Percentiles rank a stretch among this genome's conserved stretches.
These are phyloP conservation scores for Perizoma flavofasciatum DNA, from an alignment of 2,888 invertebrate genomes.

Conservation along the genomic window DNA sequence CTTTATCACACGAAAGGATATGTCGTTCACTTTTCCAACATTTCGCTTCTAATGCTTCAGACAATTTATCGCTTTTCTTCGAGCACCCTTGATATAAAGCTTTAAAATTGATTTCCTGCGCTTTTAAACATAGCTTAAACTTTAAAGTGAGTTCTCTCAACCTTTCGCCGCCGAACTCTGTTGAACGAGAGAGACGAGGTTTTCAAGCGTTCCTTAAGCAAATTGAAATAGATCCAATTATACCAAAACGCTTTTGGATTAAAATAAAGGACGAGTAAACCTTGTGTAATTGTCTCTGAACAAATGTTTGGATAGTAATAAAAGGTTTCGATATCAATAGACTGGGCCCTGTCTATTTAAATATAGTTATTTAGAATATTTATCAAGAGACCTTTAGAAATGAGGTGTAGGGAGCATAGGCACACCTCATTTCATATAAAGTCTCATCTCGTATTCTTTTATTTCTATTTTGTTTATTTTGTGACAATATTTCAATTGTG, in stretches of 20 bases:
- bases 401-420: too few relatives aligned
- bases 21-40: slow-evolving; percentile 37
- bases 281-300: slow-evolving; percentile 26
- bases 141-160: slow-evolving; percentile 22
- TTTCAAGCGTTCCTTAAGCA: slow-evolving; percentile 28
- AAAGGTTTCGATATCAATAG: slow-evolving; percentile 9
- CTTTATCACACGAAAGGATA: slow-evolving; percentile 32
- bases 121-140: slow-evolving; percentile 27
- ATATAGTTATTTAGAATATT: too few relatives aligned
- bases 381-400: too few relatives aligned
- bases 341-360: neutral
- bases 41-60: slow-evolving; percentile 40
- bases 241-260: slow-evolving; percentile 24
- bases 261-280: slow-evolving; percentile 18
- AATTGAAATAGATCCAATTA: slow-evolving; percentile 36
- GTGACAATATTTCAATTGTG: too few relatives aligned
- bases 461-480: too few relatives aligned
- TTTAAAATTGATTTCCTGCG: slow-evolving; percentile 37
- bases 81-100: slow-evolving; percentile 42
- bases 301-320: slow-evolving; percentile 28
- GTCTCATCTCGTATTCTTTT: too few relatives aligned
- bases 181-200: slow-evolving; percentile 16
- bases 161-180: slow-evolving; percentile 10
- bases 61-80: slow-evolving; percentile 43
- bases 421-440: too few relatives aligned